Base-by-base conservation (phyloP, 2,797 vertebrate species). In the Lepilemur septentrionalis region DNA sequence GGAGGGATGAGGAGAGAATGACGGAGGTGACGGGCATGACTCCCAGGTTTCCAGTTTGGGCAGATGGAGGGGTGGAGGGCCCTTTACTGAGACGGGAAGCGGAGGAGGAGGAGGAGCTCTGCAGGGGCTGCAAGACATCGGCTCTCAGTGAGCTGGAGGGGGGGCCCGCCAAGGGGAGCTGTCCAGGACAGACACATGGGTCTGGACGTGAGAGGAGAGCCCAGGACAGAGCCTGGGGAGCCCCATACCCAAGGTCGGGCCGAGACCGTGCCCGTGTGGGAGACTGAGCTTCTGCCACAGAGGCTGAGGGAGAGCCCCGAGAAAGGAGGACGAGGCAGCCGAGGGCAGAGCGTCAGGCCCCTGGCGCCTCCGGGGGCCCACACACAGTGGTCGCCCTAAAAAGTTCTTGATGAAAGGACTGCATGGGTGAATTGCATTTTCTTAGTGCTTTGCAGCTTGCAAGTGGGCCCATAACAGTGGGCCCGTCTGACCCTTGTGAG, bases 401-500 rank as follows among this genome's bases (percentile, higher is more conserved):
- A 55, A 32, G 7, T 28, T 70, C 59, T 18, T 13, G 52, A 65
- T 70, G 5, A 30, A 30, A 75, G 83, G 38, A 4, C 25, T 0
- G 0, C 17, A 7, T 0, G 12, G 10, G 8, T 1, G 14, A 20
- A 17, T 23, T 30, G 50, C 30, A 1, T 57, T 23, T 55, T 35
- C 70, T 67, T 5, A 3, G 63, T 0, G 52, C 41, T n/a, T 69
- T 43, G 73, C 22, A 15, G 32, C 61, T 61, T 48, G n/a, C 76
- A 10, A 30, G n/a, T 76, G 23, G 48, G 5, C 0, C 55, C 32
- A 0, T 10, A 20, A 57, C 20, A 1, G 12, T 0, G 65, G 63
- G 28, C 23, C 46, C 59, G 0, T 0, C 0, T 41, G 65, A 7
- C n/a, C 83, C 80, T 23, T 25, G 2, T 0, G 4, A 5, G 43